Base-by-base conservation (phyloP, 1,140 invertebrate genomes). In the Formica exsecta region DNA sequence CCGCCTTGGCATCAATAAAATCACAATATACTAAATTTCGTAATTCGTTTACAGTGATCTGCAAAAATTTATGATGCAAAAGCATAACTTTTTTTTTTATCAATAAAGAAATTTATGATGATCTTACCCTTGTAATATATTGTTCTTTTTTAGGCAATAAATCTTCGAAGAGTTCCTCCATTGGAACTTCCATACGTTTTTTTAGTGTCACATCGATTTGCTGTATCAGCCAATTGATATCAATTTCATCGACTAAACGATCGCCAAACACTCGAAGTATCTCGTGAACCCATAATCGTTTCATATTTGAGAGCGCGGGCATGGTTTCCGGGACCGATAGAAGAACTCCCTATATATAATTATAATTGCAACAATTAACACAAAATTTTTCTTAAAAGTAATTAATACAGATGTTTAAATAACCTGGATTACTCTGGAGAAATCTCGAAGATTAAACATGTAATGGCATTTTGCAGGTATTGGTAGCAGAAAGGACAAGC, bases 241-340 rank as follows among this genome's bases (percentile, higher is more conserved):
- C 98, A 0, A 87, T 81, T 51, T 97, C 96, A 91, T 99, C 98
- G 2, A 98, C 97, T 32, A 99, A 95, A 86, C 99, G 97, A 95
- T 99, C 99, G 77, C 98, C 98, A 94, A 98, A 99, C 3, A 99
- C 98, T 38, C 99, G 96, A 80, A 99, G 95, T 73, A 98, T 97
- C 95, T 99, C 99, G 93, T 99, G 98, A 11, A 99, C 97, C 99
- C 99, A 99, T 0, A 99, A 95, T 77, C 98, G 96, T 92, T 99
- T 99, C 96, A 99, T 98, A 5, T 97, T 97, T 8, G 96, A 96
- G n/a, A 98, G 95, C 84, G 98, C 97, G 90, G 98, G 97, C 92
- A 98, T 98, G 11, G 98, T 98, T 95, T 99, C 98, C 0, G 99
- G 98, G 3, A 98, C 98, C 0, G 98, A 99, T 11, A 99, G 94